Base-by-base conservation (phyloP, 2,113 vertebrate genomes). In the Glaucidium brasilianum region DNA sequence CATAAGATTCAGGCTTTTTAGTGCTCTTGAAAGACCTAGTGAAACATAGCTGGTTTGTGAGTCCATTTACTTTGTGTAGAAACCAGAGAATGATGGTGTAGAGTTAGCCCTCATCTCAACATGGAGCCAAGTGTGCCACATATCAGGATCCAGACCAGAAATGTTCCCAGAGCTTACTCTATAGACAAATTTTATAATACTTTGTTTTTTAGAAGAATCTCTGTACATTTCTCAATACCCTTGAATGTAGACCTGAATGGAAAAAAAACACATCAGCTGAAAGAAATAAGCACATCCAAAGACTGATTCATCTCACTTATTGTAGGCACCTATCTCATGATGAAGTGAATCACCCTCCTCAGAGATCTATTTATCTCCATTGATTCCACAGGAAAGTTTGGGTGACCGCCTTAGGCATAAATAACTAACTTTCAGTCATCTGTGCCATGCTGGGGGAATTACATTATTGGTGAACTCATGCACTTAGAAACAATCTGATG, bases 1-100 rank as follows among this genome's bases (percentile, higher is more conserved):
- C 5, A 37, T 20, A 85, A 56, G 2, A 55, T n/a, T 76, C 32
- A 62, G 35, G 12, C 1, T 80, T 90, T 68, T 62, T 37, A 32
- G 25, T 77, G 15, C 6, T 73, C 49, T 49, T 87, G 27, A 62
- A 88, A 79, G 37, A 35, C 32, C 18, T 35, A 32, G 16, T 58
- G 34, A 91, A 30, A 11, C 0, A 0, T 26, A 66, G 5, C 11
- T 92, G 9, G 2, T n/a, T 45, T 41, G 6, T 39, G 17, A 66
- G 75, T 63, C 19, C 22, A 9, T 56, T 72, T 60, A 11, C 32
- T 76, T 66, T 72, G 17, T 12, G 29, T 0, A 66, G 58, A 76
- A 85, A 72, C 4, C 21, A 25, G 45, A 45, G 52, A 81, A 76
- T 55, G 39, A 53, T 30, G 8, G 6, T 47, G 6, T 27, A 69